Base-by-base conservation (phyloP, 1,140 invertebrate genomes). In the Grapholita molesta region DNA sequence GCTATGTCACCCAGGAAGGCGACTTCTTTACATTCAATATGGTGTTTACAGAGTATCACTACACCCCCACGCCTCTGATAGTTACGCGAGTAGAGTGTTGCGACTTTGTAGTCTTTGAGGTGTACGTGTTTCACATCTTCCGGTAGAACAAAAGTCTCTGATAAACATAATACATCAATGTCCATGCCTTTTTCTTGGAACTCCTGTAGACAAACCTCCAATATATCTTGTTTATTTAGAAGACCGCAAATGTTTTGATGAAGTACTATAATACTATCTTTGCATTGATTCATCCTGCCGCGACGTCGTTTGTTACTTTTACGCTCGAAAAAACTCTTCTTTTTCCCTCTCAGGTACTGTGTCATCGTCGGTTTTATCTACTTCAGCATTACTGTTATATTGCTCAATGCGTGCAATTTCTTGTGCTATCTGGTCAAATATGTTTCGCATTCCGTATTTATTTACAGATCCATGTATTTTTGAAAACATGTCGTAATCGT, bases 221-320 rank as follows among this genome's bases (percentile, higher is more conserved):
- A 33, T 33, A 38, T 33, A 15, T 67, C 66, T 11, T 15, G 30
- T 35, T 67, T 67, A 15, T 42, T 53, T 12, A 55, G 18, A 7
- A 67, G 30, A 28, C 66, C 66, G 1, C 38, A 38, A 33, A 67
- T 67, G 23, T 67, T 67, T 33, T 67, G 66, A 21, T 67, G 66
- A 3, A 67, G 21, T 21, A 67, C 5, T 55, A 4, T 67, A 2
- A 42, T 15, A 15, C 11, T 42, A 42, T 42, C 28, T 30, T n/a
- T n/a, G n/a, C n/a, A n/a, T n/a, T n/a, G n/a, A n/a, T n/a, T n/a
- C n/a, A n/a, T n/a, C n/a, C n/a, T n/a, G n/a, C n/a, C n/a, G n/a
- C n/a, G n/a, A n/a, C n/a, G n/a, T n/a, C n/a, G n/a, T n/a, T n/a
- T n/a, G n/a, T n/a, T n/a, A n/a, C n/a, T n/a, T n/a, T n/a, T n/a